Percentiles rank a stretch among this genome's conserved stretches.
These are phyloP conservation scores for Catostomus latipinnis DNA, from an alignment of 2,797 vertebrate species.

Conservation along the genomic window DNA sequence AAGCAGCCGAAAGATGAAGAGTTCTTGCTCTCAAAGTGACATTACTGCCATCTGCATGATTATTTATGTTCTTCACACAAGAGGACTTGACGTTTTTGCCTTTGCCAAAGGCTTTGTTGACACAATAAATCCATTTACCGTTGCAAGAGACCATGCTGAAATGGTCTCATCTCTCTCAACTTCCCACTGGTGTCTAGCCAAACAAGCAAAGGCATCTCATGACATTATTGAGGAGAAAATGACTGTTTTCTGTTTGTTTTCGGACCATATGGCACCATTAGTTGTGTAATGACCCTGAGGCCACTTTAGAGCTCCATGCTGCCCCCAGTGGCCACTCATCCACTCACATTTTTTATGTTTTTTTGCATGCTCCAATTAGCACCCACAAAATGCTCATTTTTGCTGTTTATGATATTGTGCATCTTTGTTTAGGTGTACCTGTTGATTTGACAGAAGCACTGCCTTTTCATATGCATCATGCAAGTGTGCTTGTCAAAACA, in stretches of 20 bases:
- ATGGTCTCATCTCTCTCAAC: constrained; percentile 53
- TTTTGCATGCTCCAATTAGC: constrained; percentile 62
- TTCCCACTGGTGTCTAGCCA: constrained; percentile 59
- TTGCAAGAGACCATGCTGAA: constrained; percentile 49
- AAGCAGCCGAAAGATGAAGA: too few species aligned
- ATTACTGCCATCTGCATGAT: constrained; percentile 23
- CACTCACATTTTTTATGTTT: constrained; percentile 54
- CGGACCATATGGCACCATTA: constrained; percentile 85
- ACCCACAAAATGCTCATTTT: constrained; percentile 54
- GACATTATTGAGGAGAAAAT: constrained; percentile 72
- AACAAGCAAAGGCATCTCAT: constrained; percentile 66
- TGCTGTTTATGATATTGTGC: constrained; percentile 42
- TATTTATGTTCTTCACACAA: constrained; percentile 39
- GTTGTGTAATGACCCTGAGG: constrained; percentile 78
- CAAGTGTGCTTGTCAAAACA: constrained; percentile 9
- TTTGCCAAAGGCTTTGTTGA: constrained; percentile 59
- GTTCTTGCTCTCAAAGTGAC: constrained; percentile 37
- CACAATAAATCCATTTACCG: constrained; percentile 60
- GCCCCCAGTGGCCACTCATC: constrained; percentile 62
- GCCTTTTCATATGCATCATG: constrained; percentile 6
- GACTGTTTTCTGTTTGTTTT: constrained; percentile 80
- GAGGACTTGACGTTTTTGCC: constrained; percentile 53
- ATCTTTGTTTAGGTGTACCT: constrained; percentile 41
- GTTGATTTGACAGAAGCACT: constrained; percentile 36
- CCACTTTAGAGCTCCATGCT: constrained; percentile 69